These are phyloP conservation scores for Sorex fumeus DNA, from an alignment of 2,113 vertebrate genomes.

Conservation along the genomic window DNA sequence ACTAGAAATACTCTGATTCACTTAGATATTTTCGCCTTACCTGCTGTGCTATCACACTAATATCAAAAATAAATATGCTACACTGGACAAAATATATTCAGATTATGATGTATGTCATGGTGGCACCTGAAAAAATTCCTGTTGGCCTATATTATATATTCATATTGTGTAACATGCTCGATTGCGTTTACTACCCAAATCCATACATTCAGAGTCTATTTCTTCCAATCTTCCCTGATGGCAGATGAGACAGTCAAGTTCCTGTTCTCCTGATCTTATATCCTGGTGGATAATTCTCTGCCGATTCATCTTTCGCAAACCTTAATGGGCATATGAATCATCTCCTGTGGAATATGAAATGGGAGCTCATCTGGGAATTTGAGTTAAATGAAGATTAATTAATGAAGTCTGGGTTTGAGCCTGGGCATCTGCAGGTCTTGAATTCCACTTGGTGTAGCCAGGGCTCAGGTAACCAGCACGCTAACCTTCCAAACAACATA, in stretches of 20 bases:
- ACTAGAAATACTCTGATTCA: too few species aligned
- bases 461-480: background rate
- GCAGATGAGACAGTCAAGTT: background rate
- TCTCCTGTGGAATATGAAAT: too few species aligned
- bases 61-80: background rate
- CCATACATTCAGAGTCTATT: background rate
- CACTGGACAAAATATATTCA: background rate
- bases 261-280: background rate
- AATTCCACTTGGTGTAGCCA: background rate
- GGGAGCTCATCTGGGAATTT: background rate
- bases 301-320: background rate
- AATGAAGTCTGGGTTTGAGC: background rate
- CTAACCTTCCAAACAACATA: background rate
- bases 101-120: background rate
- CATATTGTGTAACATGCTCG: background rate
- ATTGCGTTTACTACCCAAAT: slow-evolving; percentile 30
- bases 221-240: background rate
- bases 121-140: slow-evolving; percentile 1
- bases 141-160: background rate
- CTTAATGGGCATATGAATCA: background rate
- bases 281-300: background rate
- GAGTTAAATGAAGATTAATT: slow-evolving; percentile 20
- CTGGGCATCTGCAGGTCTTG: background rate
- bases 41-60: too few species aligned
- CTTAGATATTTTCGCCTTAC: too few species aligned